Conservation (phyloP, 1,140 invertebrate species). For the Scaptomyza montana region DNA sequence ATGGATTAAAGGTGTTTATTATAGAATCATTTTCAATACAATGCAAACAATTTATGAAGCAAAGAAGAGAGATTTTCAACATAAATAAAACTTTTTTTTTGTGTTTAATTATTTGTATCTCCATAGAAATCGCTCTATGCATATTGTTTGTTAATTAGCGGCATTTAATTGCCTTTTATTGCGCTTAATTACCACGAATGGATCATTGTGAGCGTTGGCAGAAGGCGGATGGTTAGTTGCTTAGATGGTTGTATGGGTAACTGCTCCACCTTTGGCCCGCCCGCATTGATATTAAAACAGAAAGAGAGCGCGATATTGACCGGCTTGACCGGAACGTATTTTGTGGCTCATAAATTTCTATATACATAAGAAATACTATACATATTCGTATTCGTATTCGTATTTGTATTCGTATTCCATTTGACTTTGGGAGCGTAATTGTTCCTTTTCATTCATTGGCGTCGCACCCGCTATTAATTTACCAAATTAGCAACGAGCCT, state of each 20-base stretch:
- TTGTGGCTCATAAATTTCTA: conserved; percentile 34
- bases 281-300: conserved; percentile 12
- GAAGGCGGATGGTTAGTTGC: neutral
- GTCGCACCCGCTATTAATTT: conserved; percentile 26
- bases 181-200: conserved; percentile 39
- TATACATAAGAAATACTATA: conserved; percentile 9
- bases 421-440: conserved; percentile 31
- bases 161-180: conserved; percentile 47
- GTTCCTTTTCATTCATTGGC: conserved; percentile 25
- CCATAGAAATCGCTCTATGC: conserved; percentile 18
- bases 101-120: neutral
- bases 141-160: conserved; percentile 48
- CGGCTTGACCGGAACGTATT: neutral
- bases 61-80: no score
- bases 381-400: conserved; percentile 20
- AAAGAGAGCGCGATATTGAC: neutral
- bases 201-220: neutral
- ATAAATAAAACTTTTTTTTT: no score
- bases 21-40: no score
- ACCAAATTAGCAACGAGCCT: conserved; percentile 27
- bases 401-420: conserved; percentile 40
- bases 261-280: conserved; percentile 39
- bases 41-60: no score
- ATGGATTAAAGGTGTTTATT: no score
- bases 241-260: neutral